These are phyloP conservation scores for Cepaea nemoralis DNA, from an alignment of 1,140 invertebrate species.

Conservation along the genomic window DNA sequence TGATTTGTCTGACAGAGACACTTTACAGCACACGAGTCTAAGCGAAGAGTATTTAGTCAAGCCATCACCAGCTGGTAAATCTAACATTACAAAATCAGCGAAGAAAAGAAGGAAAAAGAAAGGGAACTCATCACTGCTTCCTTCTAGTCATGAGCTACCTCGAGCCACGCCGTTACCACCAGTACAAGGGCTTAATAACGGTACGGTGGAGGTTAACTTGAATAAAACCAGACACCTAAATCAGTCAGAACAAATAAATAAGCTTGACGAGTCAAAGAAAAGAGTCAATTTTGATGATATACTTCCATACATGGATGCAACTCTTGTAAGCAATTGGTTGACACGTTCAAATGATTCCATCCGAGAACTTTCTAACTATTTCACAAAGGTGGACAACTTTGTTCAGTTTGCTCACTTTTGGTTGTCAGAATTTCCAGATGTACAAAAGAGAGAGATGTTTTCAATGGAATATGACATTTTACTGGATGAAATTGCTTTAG, in stretches of 20 bases:
- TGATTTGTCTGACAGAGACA: slow-evolving; percentile 5
- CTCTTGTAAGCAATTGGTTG: slow-evolving; percentile 69
- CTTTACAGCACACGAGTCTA: slow-evolving; percentile 13
- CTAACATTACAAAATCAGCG: slow-evolving; percentile 41
- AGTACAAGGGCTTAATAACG: slow-evolving; percentile 33
- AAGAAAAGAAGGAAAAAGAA: slow-evolving; percentile 56
- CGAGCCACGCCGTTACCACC: slow-evolving; percentile 59
- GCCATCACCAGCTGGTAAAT: slow-evolving; percentile 29
- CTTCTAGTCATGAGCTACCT: slow-evolving; percentile 57
- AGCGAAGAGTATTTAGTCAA: slow-evolving; percentile 2
- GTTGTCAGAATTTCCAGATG: slow-evolving; percentile 66
- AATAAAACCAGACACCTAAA: slow-evolving; percentile 23
- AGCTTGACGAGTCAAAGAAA: not conserved
- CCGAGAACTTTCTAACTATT: slow-evolving; percentile 59
- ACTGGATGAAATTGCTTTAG: slow-evolving; percentile 66
- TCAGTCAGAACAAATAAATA: not conserved
- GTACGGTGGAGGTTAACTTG: slow-evolving; percentile 1
- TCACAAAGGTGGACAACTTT: slow-evolving; percentile 65
- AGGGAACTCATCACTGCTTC: slow-evolving; percentile 40
- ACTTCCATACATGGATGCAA: slow-evolving; percentile 68
- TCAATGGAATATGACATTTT: slow-evolving; percentile 69
- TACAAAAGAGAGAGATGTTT: slow-evolving; percentile 67
- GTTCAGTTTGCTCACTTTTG: slow-evolving; percentile 71
- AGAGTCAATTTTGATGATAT: slow-evolving; percentile 65
- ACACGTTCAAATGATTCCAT: slow-evolving; percentile 64